Percentiles rank a stretch among this genome's conserved stretches.
These are phyloP conservation scores for Sitta carolinensis DNA, from an alignment of 2,797 vertebrate species.

Conservation along the genomic window DNA sequence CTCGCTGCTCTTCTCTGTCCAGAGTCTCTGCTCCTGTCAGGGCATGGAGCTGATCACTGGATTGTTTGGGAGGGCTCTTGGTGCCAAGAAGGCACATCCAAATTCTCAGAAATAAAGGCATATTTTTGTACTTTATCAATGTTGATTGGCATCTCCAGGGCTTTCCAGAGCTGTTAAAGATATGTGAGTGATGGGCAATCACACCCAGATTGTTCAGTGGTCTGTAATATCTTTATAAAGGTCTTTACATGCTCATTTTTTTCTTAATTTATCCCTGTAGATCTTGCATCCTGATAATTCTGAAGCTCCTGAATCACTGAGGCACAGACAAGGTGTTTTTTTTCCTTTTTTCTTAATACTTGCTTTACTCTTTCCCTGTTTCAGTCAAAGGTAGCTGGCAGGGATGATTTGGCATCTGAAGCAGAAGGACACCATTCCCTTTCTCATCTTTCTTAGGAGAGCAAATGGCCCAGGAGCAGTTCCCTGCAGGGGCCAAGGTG, in stretches of 20 bases:
- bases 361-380: not conserved
- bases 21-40: not conserved
- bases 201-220: not conserved
- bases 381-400: not conserved
- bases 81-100: not conserved
- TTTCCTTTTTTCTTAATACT: not conserved
- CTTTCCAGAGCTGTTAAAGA: not conserved
- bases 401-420: not conserved
- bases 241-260: not conserved
- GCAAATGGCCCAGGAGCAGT: not conserved
- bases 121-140: slow-evolving; percentile 30
- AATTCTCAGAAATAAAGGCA: slow-evolving; percentile 11
- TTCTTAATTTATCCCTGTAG: not conserved
- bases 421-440: not conserved
- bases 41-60: not conserved
- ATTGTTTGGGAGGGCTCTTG: not conserved
- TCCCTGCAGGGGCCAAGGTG: not conserved
- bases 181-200: not conserved
- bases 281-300: not conserved
- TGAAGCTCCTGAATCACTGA: not conserved
- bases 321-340: not conserved
- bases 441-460: not conserved
- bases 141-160: not conserved
- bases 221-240: not conserved
- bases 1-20: not conserved